Percentiles rank a stretch among this genome's conserved stretches.
phyloP scores from a whole-genome alignment of 2,888 invertebrate species.

The Ellobium chinense region DNA sequence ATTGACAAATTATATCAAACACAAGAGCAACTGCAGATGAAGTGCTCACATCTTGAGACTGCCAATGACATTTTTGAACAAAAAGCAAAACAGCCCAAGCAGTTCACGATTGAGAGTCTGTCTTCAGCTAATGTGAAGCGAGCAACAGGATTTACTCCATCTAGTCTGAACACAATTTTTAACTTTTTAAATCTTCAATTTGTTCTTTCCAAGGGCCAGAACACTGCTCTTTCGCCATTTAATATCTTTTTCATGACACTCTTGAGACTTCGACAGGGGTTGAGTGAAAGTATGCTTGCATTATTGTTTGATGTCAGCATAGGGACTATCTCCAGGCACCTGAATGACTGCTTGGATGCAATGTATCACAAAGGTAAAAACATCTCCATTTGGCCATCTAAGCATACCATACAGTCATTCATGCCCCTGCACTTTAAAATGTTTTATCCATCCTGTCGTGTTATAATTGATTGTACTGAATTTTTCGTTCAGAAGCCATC shows the following conservation, averaged over 20 bases:
- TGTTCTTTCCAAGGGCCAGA: background rate
- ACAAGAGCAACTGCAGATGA: background rate
- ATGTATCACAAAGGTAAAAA: constrained; percentile 5
- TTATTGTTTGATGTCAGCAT: background rate
- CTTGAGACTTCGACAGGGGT: background rate
- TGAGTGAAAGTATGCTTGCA: constrained; percentile 9
- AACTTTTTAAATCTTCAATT: background rate
- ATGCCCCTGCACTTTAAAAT: constrained; percentile 9
- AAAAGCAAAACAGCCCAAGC: background rate
- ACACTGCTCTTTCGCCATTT: background rate
- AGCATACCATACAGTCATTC: constrained; percentile 6
- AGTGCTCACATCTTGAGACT: background rate
- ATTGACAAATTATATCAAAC: background rate
- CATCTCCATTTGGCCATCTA: background rate
- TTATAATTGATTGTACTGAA: constrained; percentile 4
- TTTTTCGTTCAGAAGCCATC: constrained; percentile 3
- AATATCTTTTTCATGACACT: constrained; percentile 10
- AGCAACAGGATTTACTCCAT: constrained; percentile 1
- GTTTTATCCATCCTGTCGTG: constrained; percentile 7
- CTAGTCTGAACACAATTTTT: background rate
- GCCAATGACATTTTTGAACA: background rate
- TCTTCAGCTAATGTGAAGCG: background rate
- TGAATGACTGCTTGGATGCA: constrained; percentile 2
- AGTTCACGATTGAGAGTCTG: background rate
- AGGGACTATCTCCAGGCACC: background rate